phyloP scores from a whole-genome alignment of 2,113 vertebrate genomes.

The Strigops habroptila region DNA sequence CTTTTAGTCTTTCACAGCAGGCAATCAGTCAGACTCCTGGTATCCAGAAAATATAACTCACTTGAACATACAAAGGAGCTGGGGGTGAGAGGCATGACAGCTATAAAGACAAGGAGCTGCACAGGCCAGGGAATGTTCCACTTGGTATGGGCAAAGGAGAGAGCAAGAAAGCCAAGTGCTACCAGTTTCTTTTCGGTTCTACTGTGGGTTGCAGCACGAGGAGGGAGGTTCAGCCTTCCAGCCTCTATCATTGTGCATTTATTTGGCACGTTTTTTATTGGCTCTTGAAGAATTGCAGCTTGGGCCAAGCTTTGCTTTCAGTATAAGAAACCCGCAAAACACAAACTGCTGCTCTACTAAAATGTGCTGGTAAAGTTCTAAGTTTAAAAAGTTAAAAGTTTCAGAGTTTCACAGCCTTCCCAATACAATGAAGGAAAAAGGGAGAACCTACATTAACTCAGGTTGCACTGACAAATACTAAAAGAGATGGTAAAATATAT shows the following conservation, averaged over 20 bases:
- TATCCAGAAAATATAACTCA: neutral
- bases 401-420: neutral
- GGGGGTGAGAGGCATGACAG: neutral
- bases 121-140: neutral
- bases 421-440: neutral
- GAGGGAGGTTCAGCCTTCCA: neutral
- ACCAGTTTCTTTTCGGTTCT: neutral
- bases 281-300: neutral
- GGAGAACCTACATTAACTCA: neutral
- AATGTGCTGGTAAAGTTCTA: neutral
- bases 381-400: neutral
- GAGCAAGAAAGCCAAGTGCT: neutral
- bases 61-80: neutral
- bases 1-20: neutral
- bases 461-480: neutral
- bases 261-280: neutral
- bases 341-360: neutral
- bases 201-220: neutral
- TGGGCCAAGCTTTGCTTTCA: neutral
- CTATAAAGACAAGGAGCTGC: neutral
- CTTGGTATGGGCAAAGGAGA: neutral
- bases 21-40: neutral
- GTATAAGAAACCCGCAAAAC: accelerated
- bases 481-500: neutral
- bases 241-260: accelerated